Evolutionary conservation across 2,888 invertebrate genomes (phyloP).

Genomic region (Odontocolon sp.): DNA sequence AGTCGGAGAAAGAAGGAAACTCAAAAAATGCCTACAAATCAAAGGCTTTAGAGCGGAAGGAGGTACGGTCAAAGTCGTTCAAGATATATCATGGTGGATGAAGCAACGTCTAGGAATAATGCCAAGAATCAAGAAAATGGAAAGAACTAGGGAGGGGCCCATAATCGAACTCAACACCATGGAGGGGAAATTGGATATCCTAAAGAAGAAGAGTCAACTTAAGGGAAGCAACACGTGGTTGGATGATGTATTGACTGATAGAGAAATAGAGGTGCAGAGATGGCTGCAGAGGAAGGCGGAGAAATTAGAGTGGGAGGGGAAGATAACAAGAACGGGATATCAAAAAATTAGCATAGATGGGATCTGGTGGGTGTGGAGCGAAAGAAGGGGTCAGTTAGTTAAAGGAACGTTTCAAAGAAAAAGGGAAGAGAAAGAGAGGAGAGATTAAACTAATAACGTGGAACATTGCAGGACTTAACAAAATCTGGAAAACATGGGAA

Average conservation of each 20-base stretch:
- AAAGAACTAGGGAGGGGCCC: not conserved
- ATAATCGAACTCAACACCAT: not conserved
- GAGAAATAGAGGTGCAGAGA: not conserved
- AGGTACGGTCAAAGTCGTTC: not conserved
- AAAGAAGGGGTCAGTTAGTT: conserved; percentile 30
- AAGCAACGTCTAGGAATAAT: not conserved
- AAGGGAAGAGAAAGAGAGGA: no score
- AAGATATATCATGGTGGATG: not conserved
- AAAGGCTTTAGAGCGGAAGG: not conserved
- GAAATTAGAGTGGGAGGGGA: not conserved
- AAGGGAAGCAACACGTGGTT: not conserved
- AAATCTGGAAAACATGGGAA: not conserved
- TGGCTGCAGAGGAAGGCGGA: conserved; percentile 24
- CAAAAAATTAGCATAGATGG: not conserved
- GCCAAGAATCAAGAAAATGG: not conserved
- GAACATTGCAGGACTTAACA: not conserved
- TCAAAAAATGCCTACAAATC: not conserved
- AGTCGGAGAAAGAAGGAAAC: not conserved
- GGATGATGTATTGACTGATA: not conserved
- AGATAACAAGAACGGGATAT: conserved; percentile 3
- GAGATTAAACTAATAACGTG: not conserved
- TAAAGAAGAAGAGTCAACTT: not conserved
- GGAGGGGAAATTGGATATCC: not conserved
- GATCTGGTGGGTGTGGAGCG: conserved; percentile 21
- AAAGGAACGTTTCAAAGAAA: no score